Percentiles rank a stretch among this genome's conserved stretches.
phyloP scores from a whole-genome alignment of 2,113 vertebrate genomes.

The human (Homo sapiens) region GRCh38 chr11:27239001-27239500 shows the following conservation, averaged over 20 bases:
- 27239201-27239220: neutral
- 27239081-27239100: neutral
- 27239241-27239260: neutral
- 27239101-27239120: neutral
- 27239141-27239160: neutral
- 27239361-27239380: neutral
- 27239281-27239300: neutral
- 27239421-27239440: slow-evolving; percentile 31
- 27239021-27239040: neutral
- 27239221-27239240: neutral
- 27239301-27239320: neutral
- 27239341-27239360: neutral
- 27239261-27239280: neutral
- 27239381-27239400: neutral
- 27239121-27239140: neutral
- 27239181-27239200: neutral
- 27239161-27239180: neutral
- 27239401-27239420: neutral
- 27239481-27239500: slow-evolving; percentile 22
- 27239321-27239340: neutral
- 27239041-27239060: neutral
- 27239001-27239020: neutral
- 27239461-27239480: slow-evolving; percentile 42
- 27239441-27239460: slow-evolving; percentile 22
- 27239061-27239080: neutral